A percentile compares a stretch with the other conserved stretches of the same genome.
Evolutionary conservation across 2,797 vertebrate species (phyloP).

Genomic region (Myotis pilosus): DNA sequence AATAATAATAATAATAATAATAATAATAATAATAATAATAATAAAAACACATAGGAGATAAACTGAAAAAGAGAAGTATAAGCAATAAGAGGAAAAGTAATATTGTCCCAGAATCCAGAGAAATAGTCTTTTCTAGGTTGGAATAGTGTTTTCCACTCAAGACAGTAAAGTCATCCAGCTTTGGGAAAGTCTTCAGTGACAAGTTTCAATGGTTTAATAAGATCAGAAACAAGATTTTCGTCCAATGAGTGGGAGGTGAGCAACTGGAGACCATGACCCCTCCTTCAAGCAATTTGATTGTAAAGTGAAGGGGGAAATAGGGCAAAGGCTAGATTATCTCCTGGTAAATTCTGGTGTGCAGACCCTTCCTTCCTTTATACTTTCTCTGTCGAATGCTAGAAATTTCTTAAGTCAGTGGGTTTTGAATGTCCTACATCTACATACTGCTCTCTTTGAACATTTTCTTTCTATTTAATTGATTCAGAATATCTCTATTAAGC

Average conservation of each 20-base stretch:
- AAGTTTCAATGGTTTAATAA: neutral
- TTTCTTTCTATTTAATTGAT: neutral
- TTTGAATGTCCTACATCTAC: neutral
- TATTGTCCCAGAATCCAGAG: neutral
- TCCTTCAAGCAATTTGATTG: neutral
- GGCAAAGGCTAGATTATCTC: too few species aligned
- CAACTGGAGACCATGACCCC: neutral
- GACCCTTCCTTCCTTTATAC: neutral
- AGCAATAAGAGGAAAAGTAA: neutral
- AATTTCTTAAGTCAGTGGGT: neutral
- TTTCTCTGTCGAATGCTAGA: neutral
- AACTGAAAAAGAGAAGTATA: neutral
- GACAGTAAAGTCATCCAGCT: neutral
- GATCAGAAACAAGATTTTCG: neutral
- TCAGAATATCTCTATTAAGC: neutral
- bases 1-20: neutral
- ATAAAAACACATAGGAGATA: neutral
- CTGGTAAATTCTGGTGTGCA: neutral
- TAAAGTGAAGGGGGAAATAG: neutral
- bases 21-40: neutral
- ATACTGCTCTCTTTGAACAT: neutral
- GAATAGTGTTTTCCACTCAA: neutral
- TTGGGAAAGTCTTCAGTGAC: neutral
- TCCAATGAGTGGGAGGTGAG: too few species aligned
- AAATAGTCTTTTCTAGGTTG: neutral